Base-by-base conservation (phyloP, 2,888 invertebrate species). In the Diaperis boleti region DNA sequence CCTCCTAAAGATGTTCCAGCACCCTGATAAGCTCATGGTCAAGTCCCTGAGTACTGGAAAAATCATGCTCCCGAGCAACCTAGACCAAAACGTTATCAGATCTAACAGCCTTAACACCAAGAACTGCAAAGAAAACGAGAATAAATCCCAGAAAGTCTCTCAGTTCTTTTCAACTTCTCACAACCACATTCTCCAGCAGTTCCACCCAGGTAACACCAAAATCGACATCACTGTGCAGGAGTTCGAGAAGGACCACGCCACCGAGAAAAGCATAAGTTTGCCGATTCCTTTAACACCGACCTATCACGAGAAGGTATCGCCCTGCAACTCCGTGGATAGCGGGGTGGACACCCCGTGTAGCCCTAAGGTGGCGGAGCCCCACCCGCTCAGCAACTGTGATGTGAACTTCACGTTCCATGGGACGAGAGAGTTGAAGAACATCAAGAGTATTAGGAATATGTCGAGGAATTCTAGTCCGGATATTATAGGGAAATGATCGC, bases 351-450 rank as follows among this genome's bases (percentile, higher is more conserved):
- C 89, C 0, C 89, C 90, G 0, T 70, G 84, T 62, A 88, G 88
- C 66, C 83, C 84, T 22, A 82, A 81, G 59, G 79, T 78, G 31
- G 55, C 66, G 10, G 55, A 42, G 20, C 64, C 61, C 13, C 93
- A 92, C 81, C 94, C 94, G 0, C 75, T 94, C 2, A 91, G 92
- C 68, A 89, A 90, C 73, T 89, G 89, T 61, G 93, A 92, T 75
- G 91, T 92, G 0, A 90, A 89, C 74, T 92, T 93, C 41, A 90
- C 89, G 66, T 94, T 89, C 74, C 91, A 91, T 71, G 92, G 92
- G 3, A 91, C 91, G 0, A 91, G 92, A 0, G 91, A 93, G 76
- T 80, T 94, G 62, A 92, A 92, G 76, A 90, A 89, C 52, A 87
- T 92, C 17, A 85, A 88, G 65, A 77, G 73, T 59, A 59, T 77